These are phyloP conservation scores for Oligia strigilis DNA, from an alignment of 2,888 invertebrate species.

Conservation along the genomic window DNA sequence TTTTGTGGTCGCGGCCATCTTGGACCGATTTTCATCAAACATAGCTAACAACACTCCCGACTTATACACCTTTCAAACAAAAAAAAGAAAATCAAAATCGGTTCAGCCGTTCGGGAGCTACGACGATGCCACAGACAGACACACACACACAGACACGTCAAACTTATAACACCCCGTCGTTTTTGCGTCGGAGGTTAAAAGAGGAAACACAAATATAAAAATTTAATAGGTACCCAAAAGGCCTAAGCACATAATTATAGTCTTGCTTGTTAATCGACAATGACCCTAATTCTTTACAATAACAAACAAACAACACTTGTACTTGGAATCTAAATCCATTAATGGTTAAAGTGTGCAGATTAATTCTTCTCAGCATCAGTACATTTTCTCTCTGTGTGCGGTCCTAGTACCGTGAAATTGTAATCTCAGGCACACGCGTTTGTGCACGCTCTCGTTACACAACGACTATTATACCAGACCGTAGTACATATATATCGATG, in stretches of 20 bases:
- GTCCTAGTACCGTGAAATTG: conserved; percentile 30
- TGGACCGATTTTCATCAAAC: too few relatives aligned
- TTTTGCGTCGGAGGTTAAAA: too few relatives aligned
- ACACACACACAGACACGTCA: too few relatives aligned
- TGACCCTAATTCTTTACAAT: background rate
- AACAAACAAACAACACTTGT: background rate
- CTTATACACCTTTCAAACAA: too few relatives aligned
- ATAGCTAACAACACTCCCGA: too few relatives aligned
- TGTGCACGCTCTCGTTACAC: conserved; percentile 39
- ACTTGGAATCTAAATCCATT: background rate
- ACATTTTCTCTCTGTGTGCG: background rate
- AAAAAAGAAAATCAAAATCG: too few relatives aligned
- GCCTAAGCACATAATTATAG: background rate
- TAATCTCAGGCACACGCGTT: conserved; percentile 36
- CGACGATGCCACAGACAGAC: too few relatives aligned
- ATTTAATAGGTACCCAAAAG: background rate
- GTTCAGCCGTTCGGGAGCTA: too few relatives aligned
- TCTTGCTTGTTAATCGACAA: conserved; percentile 1
- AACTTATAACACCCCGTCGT: too few relatives aligned
- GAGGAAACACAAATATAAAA: background rate
- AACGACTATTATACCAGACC: conserved; percentile 10
- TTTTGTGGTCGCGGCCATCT: too few relatives aligned
- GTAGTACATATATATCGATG: too few relatives aligned
- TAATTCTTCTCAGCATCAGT: background rate
- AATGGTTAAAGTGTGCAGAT: conserved; percentile 1